These are phyloP conservation scores for Channallabes apus DNA, from an alignment of 2,797 vertebrate species.

Conservation along the genomic window DNA sequence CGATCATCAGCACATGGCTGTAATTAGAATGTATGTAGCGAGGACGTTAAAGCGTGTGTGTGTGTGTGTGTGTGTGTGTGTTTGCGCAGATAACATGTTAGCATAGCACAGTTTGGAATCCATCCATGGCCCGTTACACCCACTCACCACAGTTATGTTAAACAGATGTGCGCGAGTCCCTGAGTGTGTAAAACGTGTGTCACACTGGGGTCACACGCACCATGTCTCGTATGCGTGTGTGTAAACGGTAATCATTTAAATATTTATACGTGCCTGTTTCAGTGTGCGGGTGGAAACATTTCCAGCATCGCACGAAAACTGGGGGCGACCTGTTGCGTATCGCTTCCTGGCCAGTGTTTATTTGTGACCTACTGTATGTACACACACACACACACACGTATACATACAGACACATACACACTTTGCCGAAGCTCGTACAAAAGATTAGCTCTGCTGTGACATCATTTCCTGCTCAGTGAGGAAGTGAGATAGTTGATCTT, in stretches of 20 bases:
- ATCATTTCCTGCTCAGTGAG: neutral
- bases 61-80: neutral
- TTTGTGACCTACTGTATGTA: too few relatives aligned
- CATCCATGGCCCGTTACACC: neutral
- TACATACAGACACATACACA: neutral
- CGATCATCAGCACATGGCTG: neutral
- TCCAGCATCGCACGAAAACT: neutral
- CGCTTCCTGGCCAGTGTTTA: neutral
- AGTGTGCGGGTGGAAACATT: neutral
- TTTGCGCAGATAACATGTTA: neutral
- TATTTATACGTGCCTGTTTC: slow-evolving; percentile 25
- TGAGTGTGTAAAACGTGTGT: neutral
- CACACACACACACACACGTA: neutral
- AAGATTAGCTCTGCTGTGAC: too few relatives aligned
- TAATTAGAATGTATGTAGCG: neutral
- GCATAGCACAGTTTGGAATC: neutral
- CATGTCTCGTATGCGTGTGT: neutral
- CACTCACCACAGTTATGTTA: too few relatives aligned
- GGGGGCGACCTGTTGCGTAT: neutral
- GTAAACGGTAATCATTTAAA: neutral
- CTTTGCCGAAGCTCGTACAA: too few relatives aligned
- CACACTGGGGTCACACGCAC: too few relatives aligned
- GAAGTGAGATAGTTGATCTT: neutral
- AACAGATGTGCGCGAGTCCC: slow-evolving; percentile 8
- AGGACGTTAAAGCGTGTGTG: neutral